Conservation (phyloP, 2,888 invertebrate species). For the Dasysyrphus tricinctus region DNA sequence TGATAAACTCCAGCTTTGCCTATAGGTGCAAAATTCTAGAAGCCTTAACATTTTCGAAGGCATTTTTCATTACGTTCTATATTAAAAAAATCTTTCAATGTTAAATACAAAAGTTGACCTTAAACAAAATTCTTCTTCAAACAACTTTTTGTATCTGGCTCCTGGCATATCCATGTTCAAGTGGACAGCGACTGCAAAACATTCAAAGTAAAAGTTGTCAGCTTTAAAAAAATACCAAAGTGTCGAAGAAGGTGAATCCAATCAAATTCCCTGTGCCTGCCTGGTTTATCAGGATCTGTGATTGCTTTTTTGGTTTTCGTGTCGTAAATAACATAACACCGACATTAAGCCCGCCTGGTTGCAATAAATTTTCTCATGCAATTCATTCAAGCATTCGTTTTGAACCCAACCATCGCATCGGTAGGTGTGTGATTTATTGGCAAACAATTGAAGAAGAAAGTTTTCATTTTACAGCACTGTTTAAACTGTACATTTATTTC, state of each 20-base stretch:
- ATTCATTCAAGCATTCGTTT: not conserved
- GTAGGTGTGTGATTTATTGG: conserved; percentile 6
- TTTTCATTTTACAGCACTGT: not conserved
- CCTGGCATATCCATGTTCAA: not conserved
- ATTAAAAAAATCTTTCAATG: not conserved
- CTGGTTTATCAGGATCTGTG: conserved; percentile 19
- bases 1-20: too few species aligned
- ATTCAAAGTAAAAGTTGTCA: not conserved
- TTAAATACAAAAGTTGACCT: not conserved
- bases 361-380: conserved; percentile 30
- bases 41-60: too few species aligned
- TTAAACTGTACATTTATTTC: not conserved
- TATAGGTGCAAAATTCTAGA: too few species aligned
- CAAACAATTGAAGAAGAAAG: conserved; percentile 12
- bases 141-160: not conserved
- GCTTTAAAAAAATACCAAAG: not conserved
- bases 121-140: not conserved
- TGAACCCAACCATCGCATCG: not conserved
- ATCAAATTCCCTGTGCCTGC: not conserved
- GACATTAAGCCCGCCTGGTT: not conserved
- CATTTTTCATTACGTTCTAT: too few species aligned
- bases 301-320: conserved; percentile 26
- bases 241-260: not conserved
- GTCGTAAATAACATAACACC: conserved; percentile 15
- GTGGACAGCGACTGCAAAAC: not conserved